These are phyloP conservation scores for Plagodis pulveraria DNA, from an alignment of 2,888 invertebrate species.

Conservation along the genomic window DNA sequence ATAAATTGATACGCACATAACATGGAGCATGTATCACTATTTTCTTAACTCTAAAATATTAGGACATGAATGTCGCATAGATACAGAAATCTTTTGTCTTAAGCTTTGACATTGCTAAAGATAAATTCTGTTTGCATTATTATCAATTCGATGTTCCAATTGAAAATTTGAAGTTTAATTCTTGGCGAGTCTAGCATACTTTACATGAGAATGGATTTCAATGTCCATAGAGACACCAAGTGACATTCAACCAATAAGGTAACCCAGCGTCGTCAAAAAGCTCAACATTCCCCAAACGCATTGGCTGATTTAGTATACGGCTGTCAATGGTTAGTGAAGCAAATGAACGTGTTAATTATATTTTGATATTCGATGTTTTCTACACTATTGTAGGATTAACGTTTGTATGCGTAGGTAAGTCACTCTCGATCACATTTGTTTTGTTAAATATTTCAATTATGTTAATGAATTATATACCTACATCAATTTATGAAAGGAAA, in stretches of 20 bases:
- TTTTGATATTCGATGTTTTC: slow-evolving; percentile 85
- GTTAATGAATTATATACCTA: too few relatives aligned
- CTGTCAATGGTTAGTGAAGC: slow-evolving; percentile 84
- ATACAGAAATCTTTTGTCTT: background rate
- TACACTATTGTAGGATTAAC: slow-evolving; percentile 78
- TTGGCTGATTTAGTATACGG: slow-evolving; percentile 84
- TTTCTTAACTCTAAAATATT: too few relatives aligned
- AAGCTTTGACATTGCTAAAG: too few relatives aligned
- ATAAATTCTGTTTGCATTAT: too few relatives aligned
- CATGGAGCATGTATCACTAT: slow-evolving; percentile 31
- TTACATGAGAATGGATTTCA: too few relatives aligned
- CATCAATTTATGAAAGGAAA: too few relatives aligned
- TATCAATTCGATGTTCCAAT: too few relatives aligned
- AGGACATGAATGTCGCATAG: background rate
- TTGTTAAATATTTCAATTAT: slow-evolving; percentile 50
- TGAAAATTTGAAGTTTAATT: too few relatives aligned
- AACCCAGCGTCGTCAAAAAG: slow-evolving; percentile 64
- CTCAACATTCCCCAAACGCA: slow-evolving; percentile 74
- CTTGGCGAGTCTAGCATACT: background rate
- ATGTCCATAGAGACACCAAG: slow-evolving; percentile 13
- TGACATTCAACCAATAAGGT: slow-evolving; percentile 59
- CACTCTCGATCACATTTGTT: slow-evolving; percentile 69
- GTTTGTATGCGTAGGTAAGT: slow-evolving; percentile 71
- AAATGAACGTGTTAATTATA: slow-evolving; percentile 82
- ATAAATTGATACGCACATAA: slow-evolving; percentile 57